Evolutionary conservation across 2,888 invertebrate genomes (phyloP), one percentile per base, ranked within the genome.

Genomic region (Strigamia transsilvanica): DNA sequence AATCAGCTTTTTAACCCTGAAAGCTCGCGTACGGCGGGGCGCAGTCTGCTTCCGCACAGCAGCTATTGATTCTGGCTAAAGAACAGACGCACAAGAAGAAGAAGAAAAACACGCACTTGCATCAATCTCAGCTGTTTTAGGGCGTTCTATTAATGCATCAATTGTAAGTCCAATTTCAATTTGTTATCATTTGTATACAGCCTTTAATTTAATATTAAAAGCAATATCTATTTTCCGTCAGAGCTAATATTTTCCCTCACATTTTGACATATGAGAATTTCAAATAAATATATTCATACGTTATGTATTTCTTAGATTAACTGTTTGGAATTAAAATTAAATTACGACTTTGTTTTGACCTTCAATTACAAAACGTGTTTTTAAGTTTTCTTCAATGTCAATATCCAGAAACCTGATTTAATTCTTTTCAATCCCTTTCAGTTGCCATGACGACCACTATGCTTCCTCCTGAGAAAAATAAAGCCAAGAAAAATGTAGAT

Each of bases 401-500:
- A 42, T 34, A 42, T 42, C 10, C 42, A 42, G 42, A 42, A 42
- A 42, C 10, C 10, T 15, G 42, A 34, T 34, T 34, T 42, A 42
- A 42, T 42, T 42, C 10, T 6, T 42, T 15, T 42, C 15, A 10
- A 42, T 7, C 15, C 42, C 42, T 42, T 61, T 61, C 23, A 61
- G 61, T 61, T 61, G 10, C 61, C 23, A 61, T 61, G 61, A 61
- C 61, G n/a, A 61, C 61, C 21, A 61, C 9, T 6, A n/a, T 7
- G 18, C 9, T 61, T 61, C 18, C 61, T 21, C 61, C 15, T 5
- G 9, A n/a, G 10, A 18, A 61, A 23, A 61, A 15, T 15, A 21
- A 9, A 23, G 9, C 61, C 61, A 61, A 61, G 61, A 61, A 61
- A 23, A 61, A 85, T 77, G 82, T 85, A 12, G 86, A 86, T 73